Evolutionary conservation across 2,888 invertebrate genomes (phyloP).

Genomic region (Teleogryllus oceanicus): DNA sequence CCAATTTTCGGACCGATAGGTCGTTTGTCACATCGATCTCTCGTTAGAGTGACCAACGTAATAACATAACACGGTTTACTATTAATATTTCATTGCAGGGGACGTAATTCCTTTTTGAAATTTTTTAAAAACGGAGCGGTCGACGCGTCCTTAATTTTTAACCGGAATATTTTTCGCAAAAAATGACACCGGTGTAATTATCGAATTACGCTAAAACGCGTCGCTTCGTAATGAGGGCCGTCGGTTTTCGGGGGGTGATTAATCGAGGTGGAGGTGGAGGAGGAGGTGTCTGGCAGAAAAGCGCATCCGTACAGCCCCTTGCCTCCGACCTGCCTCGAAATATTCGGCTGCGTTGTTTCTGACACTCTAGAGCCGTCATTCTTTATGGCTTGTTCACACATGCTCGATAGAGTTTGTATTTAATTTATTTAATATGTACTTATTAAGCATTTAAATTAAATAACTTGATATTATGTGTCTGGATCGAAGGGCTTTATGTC

Average conservation of each 20-base stretch:
- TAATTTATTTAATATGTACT: too few species aligned
- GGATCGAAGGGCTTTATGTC: too few species aligned
- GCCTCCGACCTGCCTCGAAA: too few species aligned
- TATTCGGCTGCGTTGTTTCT: too few species aligned
- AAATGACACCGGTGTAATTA: not conserved
- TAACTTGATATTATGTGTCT: too few species aligned
- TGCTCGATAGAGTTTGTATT: too few species aligned
- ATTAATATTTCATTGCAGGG: not conserved
- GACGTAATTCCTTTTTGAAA: not conserved
- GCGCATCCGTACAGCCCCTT: too few species aligned
- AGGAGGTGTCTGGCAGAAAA: too few species aligned
- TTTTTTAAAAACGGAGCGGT: not conserved
- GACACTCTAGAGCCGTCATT: too few species aligned
- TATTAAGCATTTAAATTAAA: too few species aligned
- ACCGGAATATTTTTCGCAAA: slow-evolving; percentile 1
- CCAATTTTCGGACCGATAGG: not conserved
- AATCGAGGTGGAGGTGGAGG: not conserved
- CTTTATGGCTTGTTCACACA: too few species aligned
- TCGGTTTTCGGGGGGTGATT: not conserved
- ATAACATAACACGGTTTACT: not conserved
- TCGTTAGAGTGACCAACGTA: not conserved
- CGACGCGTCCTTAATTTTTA: slow-evolving; percentile 3
- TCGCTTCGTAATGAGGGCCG: not conserved
- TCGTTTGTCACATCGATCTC: not conserved
- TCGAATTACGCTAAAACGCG: not conserved